Percentiles rank a stretch among this genome's conserved stretches.
Conservation (phyloP, 2,113 vertebrate species). For the Oncorhynchus masou region DNA sequence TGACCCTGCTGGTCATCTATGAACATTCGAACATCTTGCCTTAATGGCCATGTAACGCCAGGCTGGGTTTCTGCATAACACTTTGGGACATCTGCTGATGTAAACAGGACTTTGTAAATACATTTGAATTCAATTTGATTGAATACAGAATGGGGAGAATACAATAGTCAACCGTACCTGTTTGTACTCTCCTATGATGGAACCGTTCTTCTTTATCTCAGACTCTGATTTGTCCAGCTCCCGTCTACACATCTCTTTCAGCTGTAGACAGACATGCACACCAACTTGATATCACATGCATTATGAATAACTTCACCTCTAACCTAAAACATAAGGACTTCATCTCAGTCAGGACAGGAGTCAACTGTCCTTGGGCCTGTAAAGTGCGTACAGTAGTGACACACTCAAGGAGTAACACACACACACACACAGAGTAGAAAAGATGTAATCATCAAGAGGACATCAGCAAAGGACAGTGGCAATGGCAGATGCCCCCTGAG, state of each 20-base stretch:
- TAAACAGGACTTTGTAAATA: background rate
- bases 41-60: too few relatives aligned
- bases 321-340: background rate
- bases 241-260: slow-evolving; percentile 98
- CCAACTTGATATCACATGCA: background rate
- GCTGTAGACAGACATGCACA: slow-evolving; percentile 64
- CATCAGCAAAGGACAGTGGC: slow-evolving; percentile 3
- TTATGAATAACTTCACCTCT: background rate
- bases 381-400: slow-evolving; percentile 1
- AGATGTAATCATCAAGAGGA: slow-evolving; percentile 12
- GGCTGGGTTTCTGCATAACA: too few relatives aligned
- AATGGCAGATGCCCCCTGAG: slow-evolving; percentile 19
- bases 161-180: slow-evolving; percentile 75
- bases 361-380: background rate
- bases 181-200: slow-evolving; percentile 98
- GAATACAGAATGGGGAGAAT: background rate
- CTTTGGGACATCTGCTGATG: too few relatives aligned
- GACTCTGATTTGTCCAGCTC: slow-evolving; percentile 96
- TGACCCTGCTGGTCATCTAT: too few relatives aligned
- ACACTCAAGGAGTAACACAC: too few relatives aligned
- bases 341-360: too few relatives aligned
- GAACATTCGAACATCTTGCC: too few relatives aligned
- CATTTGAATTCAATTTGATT: background rate
- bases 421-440: background rate
- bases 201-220: slow-evolving; percentile 97